A percentile compares a stretch with the other conserved stretches of the same genome.
These are phyloP conservation scores for Melanerpes aurifrons DNA, from an alignment of 2,113 vertebrate species.

Conservation along the genomic window DNA sequence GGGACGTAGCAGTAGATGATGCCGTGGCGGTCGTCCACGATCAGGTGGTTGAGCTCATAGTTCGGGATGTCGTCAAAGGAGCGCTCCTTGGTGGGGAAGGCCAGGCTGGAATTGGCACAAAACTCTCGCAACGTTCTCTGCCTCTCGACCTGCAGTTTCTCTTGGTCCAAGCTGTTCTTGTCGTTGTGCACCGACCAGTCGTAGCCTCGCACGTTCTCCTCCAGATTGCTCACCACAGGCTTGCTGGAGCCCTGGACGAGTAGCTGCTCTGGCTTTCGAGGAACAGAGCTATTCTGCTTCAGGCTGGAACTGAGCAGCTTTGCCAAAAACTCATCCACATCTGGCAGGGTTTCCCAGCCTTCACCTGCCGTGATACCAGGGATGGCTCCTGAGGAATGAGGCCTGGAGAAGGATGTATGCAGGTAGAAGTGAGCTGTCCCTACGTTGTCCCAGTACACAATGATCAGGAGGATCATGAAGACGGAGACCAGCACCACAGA, in stretches of 20 bases:
- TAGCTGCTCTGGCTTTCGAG: constrained; percentile 48
- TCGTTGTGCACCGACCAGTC: constrained; percentile 86
- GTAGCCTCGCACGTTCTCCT: constrained; percentile 86
- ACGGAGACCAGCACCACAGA: constrained; percentile 88
- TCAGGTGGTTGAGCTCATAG: constrained; percentile 94
- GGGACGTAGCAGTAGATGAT: constrained; percentile 98
- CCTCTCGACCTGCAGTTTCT: constrained; percentile 83
- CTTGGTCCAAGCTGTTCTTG: constrained; percentile 78
- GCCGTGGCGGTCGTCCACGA: constrained; percentile 95
- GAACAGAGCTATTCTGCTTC: not conserved
- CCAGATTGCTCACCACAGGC: constrained; percentile 68
- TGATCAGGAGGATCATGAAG: constrained; percentile 95
- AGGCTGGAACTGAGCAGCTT: constrained; percentile 73
- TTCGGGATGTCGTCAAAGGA: constrained; percentile 97
- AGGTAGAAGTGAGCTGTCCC: constrained; percentile 88
- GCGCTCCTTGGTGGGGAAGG: constrained; percentile 90
- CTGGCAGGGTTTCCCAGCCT: constrained; percentile 73
- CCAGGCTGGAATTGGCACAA: constrained; percentile 86
- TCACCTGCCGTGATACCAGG: constrained; percentile 32
- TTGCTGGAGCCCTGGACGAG: constrained; percentile 77
- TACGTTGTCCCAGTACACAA: constrained; percentile 96
- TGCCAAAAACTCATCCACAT: constrained; percentile 89
- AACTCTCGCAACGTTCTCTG: constrained; percentile 79
- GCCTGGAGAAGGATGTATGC: constrained; percentile 85
- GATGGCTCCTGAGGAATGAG: constrained; percentile 66